Evolutionary conservation across 2,797 vertebrate genomes (phyloP).

Genomic region (Leucoraja ocellata): DNA sequence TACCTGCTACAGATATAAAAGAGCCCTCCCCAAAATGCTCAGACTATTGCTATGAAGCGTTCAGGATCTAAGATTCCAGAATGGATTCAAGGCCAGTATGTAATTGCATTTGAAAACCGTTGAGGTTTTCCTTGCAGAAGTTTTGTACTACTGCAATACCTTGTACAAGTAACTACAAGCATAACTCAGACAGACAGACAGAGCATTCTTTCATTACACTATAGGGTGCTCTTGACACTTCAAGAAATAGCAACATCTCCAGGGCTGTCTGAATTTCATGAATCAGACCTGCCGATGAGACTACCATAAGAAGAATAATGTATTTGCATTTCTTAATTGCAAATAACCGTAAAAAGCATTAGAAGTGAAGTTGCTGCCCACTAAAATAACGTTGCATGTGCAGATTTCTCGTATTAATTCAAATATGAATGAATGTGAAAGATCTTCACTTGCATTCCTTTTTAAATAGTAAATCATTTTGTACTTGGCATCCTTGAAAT

Average conservation of each 20-base stretch:
- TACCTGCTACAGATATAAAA: not conserved
- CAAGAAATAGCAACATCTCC: not conserved
- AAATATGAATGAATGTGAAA: not conserved
- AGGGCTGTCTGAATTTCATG: not conserved
- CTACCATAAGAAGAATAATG: not conserved
- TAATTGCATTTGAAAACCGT: not conserved
- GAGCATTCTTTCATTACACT: not conserved
- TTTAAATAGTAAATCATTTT: not conserved
- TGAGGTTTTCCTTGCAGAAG: not conserved
- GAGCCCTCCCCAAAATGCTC: not conserved
- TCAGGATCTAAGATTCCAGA: not conserved
- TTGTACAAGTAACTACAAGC: not conserved
- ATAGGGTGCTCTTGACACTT: not conserved
- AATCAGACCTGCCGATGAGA: not conserved
- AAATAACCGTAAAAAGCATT: not conserved
- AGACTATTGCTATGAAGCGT: not conserved
- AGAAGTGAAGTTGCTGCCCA: not conserved
- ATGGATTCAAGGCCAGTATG: not conserved
- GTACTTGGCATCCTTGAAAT: not conserved
- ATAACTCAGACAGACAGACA: not conserved
- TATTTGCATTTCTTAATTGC: not conserved
- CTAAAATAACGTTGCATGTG: not conserved
- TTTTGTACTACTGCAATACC: not conserved
- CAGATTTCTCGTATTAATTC: not conserved
- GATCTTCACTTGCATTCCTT: not conserved